These are phyloP conservation scores for Sipunculus nudus DNA, from an alignment of 2,888 invertebrate genomes.

Conservation along the genomic window DNA sequence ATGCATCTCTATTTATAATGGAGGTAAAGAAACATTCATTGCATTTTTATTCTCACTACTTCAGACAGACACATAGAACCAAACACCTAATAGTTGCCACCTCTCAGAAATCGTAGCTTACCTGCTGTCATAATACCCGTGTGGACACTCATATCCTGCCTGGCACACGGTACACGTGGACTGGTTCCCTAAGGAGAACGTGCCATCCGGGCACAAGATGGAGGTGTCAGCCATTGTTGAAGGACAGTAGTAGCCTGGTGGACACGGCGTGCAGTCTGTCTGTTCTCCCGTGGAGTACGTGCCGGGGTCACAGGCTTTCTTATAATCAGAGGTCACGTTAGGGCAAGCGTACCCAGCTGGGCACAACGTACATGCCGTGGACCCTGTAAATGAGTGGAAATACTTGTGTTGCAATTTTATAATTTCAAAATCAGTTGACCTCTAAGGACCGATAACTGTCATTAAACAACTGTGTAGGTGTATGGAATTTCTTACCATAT, in stretches of 20 bases:
- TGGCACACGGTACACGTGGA: constrained; percentile 55
- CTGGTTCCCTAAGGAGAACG: constrained; percentile 54
- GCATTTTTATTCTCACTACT: too few relatives aligned
- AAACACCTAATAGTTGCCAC: too few relatives aligned
- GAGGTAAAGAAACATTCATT: too few relatives aligned
- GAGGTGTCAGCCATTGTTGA: constrained; percentile 29
- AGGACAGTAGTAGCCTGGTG: constrained; percentile 53
- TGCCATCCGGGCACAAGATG: constrained; percentile 50
- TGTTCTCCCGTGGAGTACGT: constrained; percentile 46
- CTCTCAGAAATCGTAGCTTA: too few relatives aligned
- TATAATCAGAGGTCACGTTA: constrained; percentile 13
- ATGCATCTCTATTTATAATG: too few relatives aligned
- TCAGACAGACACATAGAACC: too few relatives aligned
- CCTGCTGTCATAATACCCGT: constrained; percentile 43
- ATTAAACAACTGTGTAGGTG: too few relatives aligned
- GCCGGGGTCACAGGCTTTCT: constrained; percentile 31
- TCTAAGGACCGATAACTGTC: too few relatives aligned
- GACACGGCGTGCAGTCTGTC: constrained; percentile 49
- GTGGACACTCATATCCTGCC: constrained; percentile 55
- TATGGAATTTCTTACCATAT: too few relatives aligned
- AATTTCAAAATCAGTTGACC: too few relatives aligned
- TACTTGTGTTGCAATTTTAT: too few relatives aligned
- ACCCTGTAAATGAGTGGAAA: too few relatives aligned
- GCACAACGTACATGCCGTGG: constrained; percentile 47
- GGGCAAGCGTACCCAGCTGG: constrained; percentile 52